phyloP scores from a whole-genome alignment of 2,797 vertebrate species.

The Prionace glauca region DNA sequence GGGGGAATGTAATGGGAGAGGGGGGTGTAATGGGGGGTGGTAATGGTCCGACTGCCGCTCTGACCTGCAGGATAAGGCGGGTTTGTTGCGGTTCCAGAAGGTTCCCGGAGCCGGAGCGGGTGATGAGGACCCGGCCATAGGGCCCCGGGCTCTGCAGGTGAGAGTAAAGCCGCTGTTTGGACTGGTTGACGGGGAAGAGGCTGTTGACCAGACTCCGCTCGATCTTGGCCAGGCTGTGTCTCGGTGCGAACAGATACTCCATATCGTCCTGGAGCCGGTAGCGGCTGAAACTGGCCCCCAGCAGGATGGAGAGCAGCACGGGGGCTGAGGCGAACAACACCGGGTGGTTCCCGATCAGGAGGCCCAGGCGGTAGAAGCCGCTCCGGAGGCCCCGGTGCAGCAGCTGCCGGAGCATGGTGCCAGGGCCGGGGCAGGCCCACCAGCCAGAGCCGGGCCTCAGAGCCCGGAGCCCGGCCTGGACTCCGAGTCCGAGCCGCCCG shows the following conservation, averaged over 20 bases:
- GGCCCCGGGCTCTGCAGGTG: constrained; percentile 92
- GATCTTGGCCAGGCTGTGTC: constrained; percentile 93
- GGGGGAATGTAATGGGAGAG: neutral
- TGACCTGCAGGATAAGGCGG: constrained; percentile 84
- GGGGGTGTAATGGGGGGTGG: too few relatives aligned
- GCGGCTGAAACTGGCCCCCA: constrained; percentile 93
- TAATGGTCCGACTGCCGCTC: constrained; percentile 30
- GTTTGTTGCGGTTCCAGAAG: constrained; percentile 84
- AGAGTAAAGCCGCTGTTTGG: constrained; percentile 92
- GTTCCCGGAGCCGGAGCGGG: constrained; percentile 77
- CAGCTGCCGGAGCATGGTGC: constrained; percentile 96
- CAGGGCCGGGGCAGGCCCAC: constrained; percentile 61
- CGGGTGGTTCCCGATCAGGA: constrained; percentile 90
- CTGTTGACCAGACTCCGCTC: constrained; percentile 94
- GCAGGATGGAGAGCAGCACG: constrained; percentile 87
- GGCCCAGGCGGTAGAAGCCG: constrained; percentile 84
- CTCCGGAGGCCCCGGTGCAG: constrained; percentile 87
- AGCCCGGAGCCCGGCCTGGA: constrained; percentile 44
- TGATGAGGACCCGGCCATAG: constrained; percentile 90
- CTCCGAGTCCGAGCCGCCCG: constrained; percentile 43
- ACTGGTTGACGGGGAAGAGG: constrained; percentile 90
- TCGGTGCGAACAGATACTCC: constrained; percentile 86
- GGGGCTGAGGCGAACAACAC: constrained; percentile 94
- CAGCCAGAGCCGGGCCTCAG: constrained; percentile 45
- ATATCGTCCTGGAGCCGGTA: constrained; percentile 91